Evolutionary conservation across 2,797 vertebrate species (phyloP).

Genomic region (Avahi laniger): DNA sequence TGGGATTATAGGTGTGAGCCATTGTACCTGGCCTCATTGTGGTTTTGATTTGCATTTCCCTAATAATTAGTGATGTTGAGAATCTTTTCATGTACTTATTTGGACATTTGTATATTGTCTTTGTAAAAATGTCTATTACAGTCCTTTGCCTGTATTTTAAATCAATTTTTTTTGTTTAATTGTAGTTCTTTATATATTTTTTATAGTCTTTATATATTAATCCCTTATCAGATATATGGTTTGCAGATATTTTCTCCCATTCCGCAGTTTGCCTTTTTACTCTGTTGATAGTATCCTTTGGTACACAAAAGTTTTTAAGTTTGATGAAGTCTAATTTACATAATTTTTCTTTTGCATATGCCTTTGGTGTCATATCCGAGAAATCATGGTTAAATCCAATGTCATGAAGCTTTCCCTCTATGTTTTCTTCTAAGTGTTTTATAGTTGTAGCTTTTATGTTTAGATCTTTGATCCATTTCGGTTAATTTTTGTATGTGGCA

Average conservation of each 20-base stretch:
- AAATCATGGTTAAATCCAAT: neutral
- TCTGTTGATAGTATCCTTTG: neutral
- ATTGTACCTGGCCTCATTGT: neutral
- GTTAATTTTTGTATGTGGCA: neutral
- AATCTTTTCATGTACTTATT: no score
- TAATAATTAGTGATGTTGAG: no score
- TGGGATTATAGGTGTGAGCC: no score
- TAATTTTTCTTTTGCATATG: no score
- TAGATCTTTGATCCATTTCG: neutral
- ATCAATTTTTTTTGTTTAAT: no score
- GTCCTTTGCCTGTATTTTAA: no score
- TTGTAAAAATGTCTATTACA: no score
- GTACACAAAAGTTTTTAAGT: neutral
- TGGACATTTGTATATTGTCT: no score
- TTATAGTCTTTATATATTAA: neutral
- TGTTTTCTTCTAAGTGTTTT: no score
- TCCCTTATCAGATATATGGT: neutral
- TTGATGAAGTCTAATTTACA: no score
- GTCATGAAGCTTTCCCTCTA: no score
- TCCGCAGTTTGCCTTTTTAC: neutral
- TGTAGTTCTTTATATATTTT: neutral
- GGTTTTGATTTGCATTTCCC: no score
- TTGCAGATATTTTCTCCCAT: neutral
- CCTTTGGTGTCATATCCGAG: neutral
- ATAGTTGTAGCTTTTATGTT: neutral